These are phyloP conservation scores for Drosophila bifasciata DNA, from an alignment of 1,140 invertebrate species.

Conservation along the genomic window DNA sequence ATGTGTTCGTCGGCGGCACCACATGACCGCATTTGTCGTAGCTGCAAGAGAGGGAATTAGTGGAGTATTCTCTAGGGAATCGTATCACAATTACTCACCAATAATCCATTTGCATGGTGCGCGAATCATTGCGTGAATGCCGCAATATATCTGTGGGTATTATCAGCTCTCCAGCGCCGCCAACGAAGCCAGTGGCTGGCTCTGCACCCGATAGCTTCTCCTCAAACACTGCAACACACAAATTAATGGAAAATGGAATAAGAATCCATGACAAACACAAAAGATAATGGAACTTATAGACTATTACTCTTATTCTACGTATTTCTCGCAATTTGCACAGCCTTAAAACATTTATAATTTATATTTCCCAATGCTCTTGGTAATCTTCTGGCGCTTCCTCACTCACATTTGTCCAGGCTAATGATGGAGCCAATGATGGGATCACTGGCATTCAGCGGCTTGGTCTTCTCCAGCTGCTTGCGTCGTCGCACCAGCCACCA, in stretches of 20 bases:
- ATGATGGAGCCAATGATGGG: conserved; percentile 93
- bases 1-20: conserved; percentile 41
- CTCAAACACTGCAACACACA: conserved; percentile 68
- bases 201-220: conserved; percentile 71
- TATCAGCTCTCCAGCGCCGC: conserved; percentile 64
- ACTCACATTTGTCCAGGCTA: conserved; percentile 93
- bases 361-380: no score
- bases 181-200: conserved; percentile 50
- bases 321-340: no score
- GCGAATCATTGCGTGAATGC: conserved; percentile 86
- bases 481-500: conserved; percentile 94
- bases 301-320: no score
- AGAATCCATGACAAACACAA: background rate
- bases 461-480: conserved; percentile 89
- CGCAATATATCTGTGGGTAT: conserved; percentile 84
- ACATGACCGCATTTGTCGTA: conserved; percentile 81
- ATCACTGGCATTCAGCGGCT: conserved; percentile 90
- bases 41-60: conserved; percentile 26
- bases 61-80: no score
- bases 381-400: no score
- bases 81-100: conserved; percentile 57
- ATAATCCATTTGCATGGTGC: conserved; percentile 86
- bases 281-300: background rate
- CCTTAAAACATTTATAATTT: no score
- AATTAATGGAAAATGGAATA: background rate